These are phyloP conservation scores for Agrypnia vestita DNA, from an alignment of 1,140 invertebrate species.

Conservation along the genomic window DNA sequence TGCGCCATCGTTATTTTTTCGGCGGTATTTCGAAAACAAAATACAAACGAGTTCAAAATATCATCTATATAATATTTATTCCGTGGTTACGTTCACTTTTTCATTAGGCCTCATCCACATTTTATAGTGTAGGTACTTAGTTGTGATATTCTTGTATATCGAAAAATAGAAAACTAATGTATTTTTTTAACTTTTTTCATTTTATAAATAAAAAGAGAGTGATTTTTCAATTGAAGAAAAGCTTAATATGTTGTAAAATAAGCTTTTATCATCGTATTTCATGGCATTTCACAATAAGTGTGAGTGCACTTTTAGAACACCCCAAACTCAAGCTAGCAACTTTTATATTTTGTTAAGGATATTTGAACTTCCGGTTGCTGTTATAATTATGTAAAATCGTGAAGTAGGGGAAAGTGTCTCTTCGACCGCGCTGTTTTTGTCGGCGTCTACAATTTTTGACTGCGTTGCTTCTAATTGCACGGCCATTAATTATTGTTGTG, in stretches of 20 bases:
- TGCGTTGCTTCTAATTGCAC: not conserved
- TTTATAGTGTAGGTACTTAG: too few relatives aligned
- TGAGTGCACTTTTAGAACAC: not conserved
- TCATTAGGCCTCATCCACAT: too few relatives aligned
- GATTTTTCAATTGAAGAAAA: not conserved
- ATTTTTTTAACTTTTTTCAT: too few relatives aligned
- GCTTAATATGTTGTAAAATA: not conserved
- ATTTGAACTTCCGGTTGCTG: constrained; percentile 12
- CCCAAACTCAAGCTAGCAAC: constrained; percentile 10
- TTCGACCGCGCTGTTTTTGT: constrained; percentile 9
- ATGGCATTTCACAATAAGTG: not conserved
- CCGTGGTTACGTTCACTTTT: too few relatives aligned
- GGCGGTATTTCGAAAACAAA: too few relatives aligned
- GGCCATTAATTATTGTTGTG: not conserved
- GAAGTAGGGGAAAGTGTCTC: not conserved
- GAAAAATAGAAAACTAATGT: too few relatives aligned
- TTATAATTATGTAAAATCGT: not conserved
- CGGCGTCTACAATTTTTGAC: constrained; percentile 3
- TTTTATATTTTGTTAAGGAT: not conserved
- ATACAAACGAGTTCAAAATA: too few relatives aligned
- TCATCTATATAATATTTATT: too few relatives aligned
- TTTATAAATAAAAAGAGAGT: too few relatives aligned
- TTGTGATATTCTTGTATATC: too few relatives aligned
- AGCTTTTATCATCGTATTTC: not conserved
- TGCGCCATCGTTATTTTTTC: too few relatives aligned